Percentiles rank a stretch among this genome's conserved stretches.
phyloP scores from a whole-genome alignment of 2,888 invertebrate genomes.

The Sipha maydis region DNA sequence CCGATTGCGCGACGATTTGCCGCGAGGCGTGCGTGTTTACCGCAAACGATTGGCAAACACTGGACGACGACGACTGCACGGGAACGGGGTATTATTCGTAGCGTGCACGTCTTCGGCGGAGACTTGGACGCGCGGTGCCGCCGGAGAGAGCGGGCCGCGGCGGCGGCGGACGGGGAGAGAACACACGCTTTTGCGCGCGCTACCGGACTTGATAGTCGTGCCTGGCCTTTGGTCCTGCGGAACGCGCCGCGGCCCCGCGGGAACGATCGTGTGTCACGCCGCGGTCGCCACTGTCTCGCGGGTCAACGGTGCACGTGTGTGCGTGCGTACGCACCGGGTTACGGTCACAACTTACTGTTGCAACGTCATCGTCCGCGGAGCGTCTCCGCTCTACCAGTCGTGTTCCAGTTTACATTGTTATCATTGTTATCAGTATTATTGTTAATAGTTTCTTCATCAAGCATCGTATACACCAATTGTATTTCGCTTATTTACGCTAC shows the following conservation, averaged over 20 bases:
- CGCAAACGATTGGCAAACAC: background rate
- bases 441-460: no score
- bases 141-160: background rate
- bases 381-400: no score
- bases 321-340: background rate
- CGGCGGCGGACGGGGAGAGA: background rate
- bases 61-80: background rate
- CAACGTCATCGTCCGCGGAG: background rate
- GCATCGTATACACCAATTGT: no score
- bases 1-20: background rate
- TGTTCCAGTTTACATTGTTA: no score
- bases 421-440: no score
- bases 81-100: no score
- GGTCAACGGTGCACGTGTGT: constrained; percentile 21
- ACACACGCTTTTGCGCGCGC: constrained; percentile 25
- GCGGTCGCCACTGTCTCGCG: constrained; percentile 27
- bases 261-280: constrained; percentile 60
- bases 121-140: background rate
- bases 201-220: constrained; percentile 61
- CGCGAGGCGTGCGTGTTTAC: no score
- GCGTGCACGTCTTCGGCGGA: constrained; percentile 6
- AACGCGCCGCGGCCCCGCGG: constrained; percentile 29
- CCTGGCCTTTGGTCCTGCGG: constrained; percentile 49
- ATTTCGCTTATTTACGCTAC: no score
- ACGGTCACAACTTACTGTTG: background rate